Percentiles rank a stretch among this genome's conserved stretches.
phyloP scores from a whole-genome alignment of 2,888 invertebrate genomes.

The Slavum lentiscoides region DNA sequence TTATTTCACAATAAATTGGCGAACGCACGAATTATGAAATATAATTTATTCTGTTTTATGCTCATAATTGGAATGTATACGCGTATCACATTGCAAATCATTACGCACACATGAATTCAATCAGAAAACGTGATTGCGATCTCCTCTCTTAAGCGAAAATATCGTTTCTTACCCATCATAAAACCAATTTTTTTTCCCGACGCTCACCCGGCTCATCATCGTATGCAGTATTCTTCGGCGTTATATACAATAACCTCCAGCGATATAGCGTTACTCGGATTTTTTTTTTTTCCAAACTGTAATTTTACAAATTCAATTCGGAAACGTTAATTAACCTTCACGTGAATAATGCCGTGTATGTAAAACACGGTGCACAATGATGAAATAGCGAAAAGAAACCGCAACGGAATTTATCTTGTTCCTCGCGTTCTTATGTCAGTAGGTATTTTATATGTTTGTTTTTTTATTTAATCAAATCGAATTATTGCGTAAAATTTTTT shows the following conservation, averaged over 20 bases:
- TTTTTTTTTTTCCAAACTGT: background rate
- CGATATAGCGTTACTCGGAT: background rate
- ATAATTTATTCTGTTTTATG: too few relatives aligned
- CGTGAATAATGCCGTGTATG: background rate
- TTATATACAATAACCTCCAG: background rate
- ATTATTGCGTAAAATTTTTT: constrained; percentile 3
- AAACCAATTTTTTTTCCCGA: background rate
- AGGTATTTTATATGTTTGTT: background rate
- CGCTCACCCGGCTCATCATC: background rate
- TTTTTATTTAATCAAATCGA: background rate
- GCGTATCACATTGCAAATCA: too few relatives aligned
- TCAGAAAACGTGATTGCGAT: background rate
- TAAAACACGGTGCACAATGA: background rate
- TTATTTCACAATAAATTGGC: too few relatives aligned
- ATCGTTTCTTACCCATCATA: constrained; percentile 2
- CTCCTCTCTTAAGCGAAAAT: background rate
- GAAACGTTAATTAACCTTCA: constrained; percentile 43
- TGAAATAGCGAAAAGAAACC: constrained; percentile 22
- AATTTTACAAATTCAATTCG: constrained; percentile 23
- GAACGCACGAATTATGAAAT: too few relatives aligned
- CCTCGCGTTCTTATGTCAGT: background rate
- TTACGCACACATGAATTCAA: background rate
- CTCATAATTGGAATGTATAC: too few relatives aligned
- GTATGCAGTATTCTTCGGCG: background rate
- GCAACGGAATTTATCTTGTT: constrained; percentile 10